Conservation (phyloP, 2,113 vertebrate species). For the Nerophis lumbriciformis region DNA sequence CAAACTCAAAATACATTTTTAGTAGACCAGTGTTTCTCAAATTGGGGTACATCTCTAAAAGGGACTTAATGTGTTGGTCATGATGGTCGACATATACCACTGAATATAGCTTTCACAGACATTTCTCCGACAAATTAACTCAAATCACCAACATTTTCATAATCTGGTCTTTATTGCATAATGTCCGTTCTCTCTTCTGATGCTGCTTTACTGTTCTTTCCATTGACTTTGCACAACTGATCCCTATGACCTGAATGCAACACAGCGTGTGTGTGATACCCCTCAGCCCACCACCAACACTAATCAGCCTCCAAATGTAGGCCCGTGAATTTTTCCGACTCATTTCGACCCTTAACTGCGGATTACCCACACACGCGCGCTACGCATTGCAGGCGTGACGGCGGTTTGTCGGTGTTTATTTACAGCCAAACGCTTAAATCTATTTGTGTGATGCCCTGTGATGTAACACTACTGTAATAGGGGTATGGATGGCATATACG, state of each 20-base stretch:
- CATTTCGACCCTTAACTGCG: constrained; percentile 6
- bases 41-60: no score
- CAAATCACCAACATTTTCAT: background rate
- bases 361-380: constrained; percentile 22
- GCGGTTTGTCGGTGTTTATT: constrained; percentile 25
- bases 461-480: background rate
- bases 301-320: constrained; percentile 43
- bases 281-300: background rate
- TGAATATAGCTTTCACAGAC: no score
- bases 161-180: background rate
- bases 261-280: constrained; percentile 12
- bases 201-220: constrained; percentile 47
- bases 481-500: background rate
- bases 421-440: constrained; percentile 11
- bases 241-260: constrained; percentile 41
- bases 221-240: constrained; percentile 53
- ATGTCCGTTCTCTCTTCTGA: background rate
- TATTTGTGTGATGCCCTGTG: constrained; percentile 3
- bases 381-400: constrained; percentile 19
- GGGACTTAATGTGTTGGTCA: no score
- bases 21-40: no score
- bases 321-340: constrained; percentile 39
- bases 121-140: no score
- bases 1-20: no score
- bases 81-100: no score